Evolutionary conservation across 64 coral and sea anemone species (phyloP).

Genomic region (Platygyra sinensis): DNA sequence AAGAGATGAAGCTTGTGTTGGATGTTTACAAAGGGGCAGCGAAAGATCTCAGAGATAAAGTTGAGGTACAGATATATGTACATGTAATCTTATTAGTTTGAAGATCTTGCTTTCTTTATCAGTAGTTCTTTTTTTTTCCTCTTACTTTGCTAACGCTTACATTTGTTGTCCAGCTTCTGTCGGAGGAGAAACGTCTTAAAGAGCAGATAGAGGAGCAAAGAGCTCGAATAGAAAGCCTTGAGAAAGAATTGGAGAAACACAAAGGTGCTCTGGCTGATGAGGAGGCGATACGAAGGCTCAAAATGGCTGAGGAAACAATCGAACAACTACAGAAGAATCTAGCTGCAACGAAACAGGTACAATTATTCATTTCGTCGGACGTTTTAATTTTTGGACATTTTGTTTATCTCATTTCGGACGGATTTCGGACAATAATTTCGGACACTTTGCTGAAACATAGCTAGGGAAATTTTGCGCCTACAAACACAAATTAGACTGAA

Average conservation of each 20-base stretch:
- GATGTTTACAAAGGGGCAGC: conserved; percentile 99
- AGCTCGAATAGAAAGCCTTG: conserved; percentile 58
- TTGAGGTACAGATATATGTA: conserved; percentile 57
- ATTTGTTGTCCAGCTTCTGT: conserved; percentile 59
- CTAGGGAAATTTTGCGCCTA: no score
- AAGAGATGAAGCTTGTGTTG: conserved; percentile 94
- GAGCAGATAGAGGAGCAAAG: conserved; percentile 80
- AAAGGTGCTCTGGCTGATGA: conserved; percentile 94
- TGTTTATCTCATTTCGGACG: no score
- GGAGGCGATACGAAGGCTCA: conserved; percentile 85
- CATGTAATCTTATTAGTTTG: not conserved
- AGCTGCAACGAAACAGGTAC: conserved; percentile 95
- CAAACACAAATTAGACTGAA: no score
- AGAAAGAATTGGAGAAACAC: conserved; percentile 88
- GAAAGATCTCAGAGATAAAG: conserved; percentile 92
- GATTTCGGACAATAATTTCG: no score
- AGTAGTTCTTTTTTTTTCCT: not conserved
- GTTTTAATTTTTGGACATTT: no score
- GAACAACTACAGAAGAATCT: conserved; percentile 95
- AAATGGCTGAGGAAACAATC: conserved; percentile 92
- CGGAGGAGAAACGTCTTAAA: conserved; percentile 77
- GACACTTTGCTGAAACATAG: no score
- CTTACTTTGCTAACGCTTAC: no score
- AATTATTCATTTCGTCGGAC: no score
- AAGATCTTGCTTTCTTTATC: not conserved